Conservation (phyloP, 2,888 invertebrate species). For the Heteropelma amictum region DNA sequence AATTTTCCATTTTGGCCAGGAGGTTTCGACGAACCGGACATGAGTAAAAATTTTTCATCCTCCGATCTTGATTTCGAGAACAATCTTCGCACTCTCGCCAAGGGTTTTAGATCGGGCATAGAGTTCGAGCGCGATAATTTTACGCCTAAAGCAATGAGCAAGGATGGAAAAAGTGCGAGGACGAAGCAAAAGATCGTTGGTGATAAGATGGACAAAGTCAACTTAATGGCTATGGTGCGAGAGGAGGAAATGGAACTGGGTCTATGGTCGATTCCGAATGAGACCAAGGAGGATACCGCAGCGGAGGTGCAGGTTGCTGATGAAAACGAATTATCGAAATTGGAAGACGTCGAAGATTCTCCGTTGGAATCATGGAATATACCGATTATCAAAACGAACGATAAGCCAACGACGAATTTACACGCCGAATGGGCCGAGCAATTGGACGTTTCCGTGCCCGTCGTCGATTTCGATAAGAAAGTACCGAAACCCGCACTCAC, state of each 20-base stretch:
- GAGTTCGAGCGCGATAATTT: conserved; percentile 72
- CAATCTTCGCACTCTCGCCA: conserved; percentile 70
- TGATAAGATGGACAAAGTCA: conserved; percentile 72
- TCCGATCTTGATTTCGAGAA: conserved; percentile 71
- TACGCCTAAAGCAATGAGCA: conserved; percentile 62
- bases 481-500: conserved; percentile 91
- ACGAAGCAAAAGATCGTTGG: conserved; percentile 22
- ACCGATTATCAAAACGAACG: conserved; percentile 85
- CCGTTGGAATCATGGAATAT: conserved; percentile 73
- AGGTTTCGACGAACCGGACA: conserved; percentile 83
- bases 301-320: conserved; percentile 63
- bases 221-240: conserved; percentile 82
- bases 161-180: background rate
- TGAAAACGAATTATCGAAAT: conserved; percentile 38
- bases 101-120: conserved; percentile 70
- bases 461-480: conserved; percentile 88
- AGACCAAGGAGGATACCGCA: conserved; percentile 35
- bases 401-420: conserved; percentile 75
- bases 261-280: conserved; percentile 64
- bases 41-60: conserved; percentile 63
- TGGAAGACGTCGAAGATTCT: conserved; percentile 43
- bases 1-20: conserved; percentile 95
- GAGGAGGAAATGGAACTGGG: conserved; percentile 82
- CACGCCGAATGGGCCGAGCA: conserved; percentile 93
- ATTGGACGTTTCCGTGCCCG: conserved; percentile 89